phyloP scores from a whole-genome alignment of 1,140 invertebrate genomes.

The Scylla paramamosain region DNA sequence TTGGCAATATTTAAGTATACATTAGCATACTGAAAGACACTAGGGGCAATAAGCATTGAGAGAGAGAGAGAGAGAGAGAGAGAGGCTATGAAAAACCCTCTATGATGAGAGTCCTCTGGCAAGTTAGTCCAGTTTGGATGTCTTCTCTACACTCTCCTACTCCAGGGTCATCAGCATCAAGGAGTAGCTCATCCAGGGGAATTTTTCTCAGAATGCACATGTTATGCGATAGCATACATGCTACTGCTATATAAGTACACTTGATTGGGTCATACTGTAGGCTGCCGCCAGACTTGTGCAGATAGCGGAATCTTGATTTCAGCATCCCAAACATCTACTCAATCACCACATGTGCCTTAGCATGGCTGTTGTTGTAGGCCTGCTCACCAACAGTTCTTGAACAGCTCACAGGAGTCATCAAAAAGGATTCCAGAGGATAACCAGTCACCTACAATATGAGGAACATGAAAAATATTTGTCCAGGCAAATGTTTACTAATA shows the following conservation, averaged over 20 bases:
- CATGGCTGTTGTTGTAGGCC: slow-evolving; percentile 33
- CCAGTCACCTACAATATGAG: slow-evolving; percentile 31
- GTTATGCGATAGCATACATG: slow-evolving; percentile 45
- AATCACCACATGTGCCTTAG: neutral
- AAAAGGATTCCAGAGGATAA: slow-evolving; percentile 38
- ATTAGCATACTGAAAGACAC: too few species aligned
- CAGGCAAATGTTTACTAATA: too few species aligned
- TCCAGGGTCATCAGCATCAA: neutral
- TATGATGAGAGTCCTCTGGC: neutral
- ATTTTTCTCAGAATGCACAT: slow-evolving; percentile 5
- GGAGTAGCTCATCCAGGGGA: too few species aligned
- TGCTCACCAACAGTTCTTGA: neutral
- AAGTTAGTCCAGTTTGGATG: neutral
- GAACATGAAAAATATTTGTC: neutral
- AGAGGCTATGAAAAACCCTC: neutral
- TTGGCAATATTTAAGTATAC: too few species aligned
- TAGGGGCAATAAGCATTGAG: neutral
- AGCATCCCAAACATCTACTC: slow-evolving; percentile 30
- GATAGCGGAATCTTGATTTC: slow-evolving; percentile 40
- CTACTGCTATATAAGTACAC: slow-evolving; percentile 40
- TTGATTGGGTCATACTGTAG: slow-evolving; percentile 41
- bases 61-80: neutral
- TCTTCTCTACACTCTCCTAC: neutral
- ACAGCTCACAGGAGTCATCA: slow-evolving; percentile 31
- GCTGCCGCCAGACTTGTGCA: slow-evolving; percentile 40